A percentile compares a stretch with the other conserved stretches of the same genome.
Conservation (phyloP, 2,113 vertebrate species). For the Phasianus colchicus region DNA sequence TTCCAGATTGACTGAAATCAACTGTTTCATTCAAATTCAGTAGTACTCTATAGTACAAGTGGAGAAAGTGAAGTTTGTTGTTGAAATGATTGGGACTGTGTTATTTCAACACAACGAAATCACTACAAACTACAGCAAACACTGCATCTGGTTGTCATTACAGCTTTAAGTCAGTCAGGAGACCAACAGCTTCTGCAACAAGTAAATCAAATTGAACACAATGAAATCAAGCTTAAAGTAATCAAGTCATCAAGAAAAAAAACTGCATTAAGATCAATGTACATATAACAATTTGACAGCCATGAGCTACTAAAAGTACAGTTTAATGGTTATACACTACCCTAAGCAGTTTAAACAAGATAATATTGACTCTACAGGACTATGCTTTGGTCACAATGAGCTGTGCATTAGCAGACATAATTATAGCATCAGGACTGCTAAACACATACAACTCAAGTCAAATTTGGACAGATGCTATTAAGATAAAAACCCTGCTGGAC, state of each 20-base stretch:
- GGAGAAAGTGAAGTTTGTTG: not conserved
- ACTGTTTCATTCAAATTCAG: not conserved
- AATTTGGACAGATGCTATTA: not conserved
- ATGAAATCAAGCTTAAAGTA: constrained; percentile 4
- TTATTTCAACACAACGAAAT: not conserved
- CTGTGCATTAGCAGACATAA: not conserved
- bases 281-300: not conserved
- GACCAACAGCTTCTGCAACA: not conserved
- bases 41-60: not conserved
- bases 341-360: not conserved
- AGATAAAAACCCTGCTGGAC: not conserved
- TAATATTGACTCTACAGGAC: not conserved
- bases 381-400: not conserved
- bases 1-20: not conserved
- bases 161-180: not conserved
- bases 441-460: not conserved
- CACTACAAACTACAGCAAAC: not conserved
- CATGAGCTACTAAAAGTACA: not conserved
- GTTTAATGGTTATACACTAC: not conserved
- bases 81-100: not conserved
- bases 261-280: not conserved
- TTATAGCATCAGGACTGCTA: not conserved
- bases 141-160: not conserved
- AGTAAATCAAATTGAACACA: constrained; percentile 1
- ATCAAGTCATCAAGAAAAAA: not conserved